Conservation (phyloP, 1,140 invertebrate genomes). For the Scaptodrosophila lebanonensis region DNA sequence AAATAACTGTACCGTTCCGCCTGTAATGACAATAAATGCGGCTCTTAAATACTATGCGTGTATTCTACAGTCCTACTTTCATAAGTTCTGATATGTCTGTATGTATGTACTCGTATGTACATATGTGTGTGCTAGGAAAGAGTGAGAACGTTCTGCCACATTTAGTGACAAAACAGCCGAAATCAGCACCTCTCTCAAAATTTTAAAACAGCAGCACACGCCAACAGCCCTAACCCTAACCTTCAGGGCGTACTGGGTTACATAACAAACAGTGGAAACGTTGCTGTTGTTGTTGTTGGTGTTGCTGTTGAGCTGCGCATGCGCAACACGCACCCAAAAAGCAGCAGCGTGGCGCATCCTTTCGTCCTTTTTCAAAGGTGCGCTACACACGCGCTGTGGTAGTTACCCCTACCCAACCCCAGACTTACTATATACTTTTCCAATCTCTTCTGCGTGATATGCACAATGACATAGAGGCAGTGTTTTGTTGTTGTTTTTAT, state of each 20-base stretch:
- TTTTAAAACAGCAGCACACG: constrained; percentile 11
- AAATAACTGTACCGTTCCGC: constrained; percentile 25
- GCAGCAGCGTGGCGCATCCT: constrained; percentile 33
- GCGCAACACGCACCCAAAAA: constrained; percentile 51
- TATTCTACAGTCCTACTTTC: too few relatives aligned
- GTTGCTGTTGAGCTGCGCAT: constrained; percentile 47
- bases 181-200: constrained; percentile 34
- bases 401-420: not conserved
- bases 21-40: constrained; percentile 75
- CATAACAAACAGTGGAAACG: too few relatives aligned
- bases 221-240: constrained; percentile 41
- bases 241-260: constrained; percentile 53
- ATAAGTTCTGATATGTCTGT: too few relatives aligned
- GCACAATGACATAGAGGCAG: constrained; percentile 43
- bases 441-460: constrained; percentile 39
- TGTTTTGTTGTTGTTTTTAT: not conserved
- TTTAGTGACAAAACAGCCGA: constrained; percentile 43
- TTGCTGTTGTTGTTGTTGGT: too few relatives aligned
- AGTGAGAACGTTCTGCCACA: constrained; percentile 54
- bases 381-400: constrained; percentile 53
- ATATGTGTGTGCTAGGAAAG: constrained; percentile 31
- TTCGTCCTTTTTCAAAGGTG: constrained; percentile 31
- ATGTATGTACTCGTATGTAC: too few relatives aligned
- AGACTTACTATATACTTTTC: not conserved
- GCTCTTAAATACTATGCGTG: too few relatives aligned